Evolutionary conservation across 2,888 invertebrate genomes (phyloP), one percentile per base, ranked within the genome.

Genomic region (Seira musarum): DNA sequence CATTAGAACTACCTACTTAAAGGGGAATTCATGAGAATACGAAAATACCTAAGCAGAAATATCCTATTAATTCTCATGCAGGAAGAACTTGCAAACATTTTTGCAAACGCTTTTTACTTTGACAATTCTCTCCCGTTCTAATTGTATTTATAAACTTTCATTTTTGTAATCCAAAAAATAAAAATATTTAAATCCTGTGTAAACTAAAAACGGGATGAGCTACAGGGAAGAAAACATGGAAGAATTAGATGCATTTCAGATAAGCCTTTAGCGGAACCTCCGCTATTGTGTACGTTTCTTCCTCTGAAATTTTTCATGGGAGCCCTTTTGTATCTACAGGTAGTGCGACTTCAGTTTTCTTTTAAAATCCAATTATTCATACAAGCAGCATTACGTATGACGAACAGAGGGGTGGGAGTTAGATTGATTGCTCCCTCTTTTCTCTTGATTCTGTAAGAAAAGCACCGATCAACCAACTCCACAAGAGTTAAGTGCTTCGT

Each of bases 341-440:
- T 78, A 78, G 78, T 78, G 72, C 72, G 78, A 72, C 78, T 78
- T 78, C 78, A 78, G 67, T 67, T 78, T 78, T 78, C 71, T 71
- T 78, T 67, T 46, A 72, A 78, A 78, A 60, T 72, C 49, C 78
- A 72, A 78, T 78, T 78, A 78, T 78, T 78, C 78, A 78, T 78
- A 40, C 46, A 70, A 46, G 49, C 61, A 61, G 17, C 8, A 1
- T 64, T 30, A 49, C 40, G 24, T 65, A 67, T 78, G 72, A 66
- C 67, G 67, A 57, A 46, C 67, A 46, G 40, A 78, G 78, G 78
- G 71, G 72, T 78, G 78, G 71, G 78, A 78, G 78, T 78, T 72
- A 78, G 78, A 78, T 78, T 78, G 78, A 78, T 78, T 71, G 63
- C 78, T 13, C 40, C 13, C 40, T 5, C 40, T 40, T 40, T 40